These are phyloP conservation scores for Bambusicola thoracicus DNA, from an alignment of 2,113 vertebrate species.

Conservation along the genomic window DNA sequence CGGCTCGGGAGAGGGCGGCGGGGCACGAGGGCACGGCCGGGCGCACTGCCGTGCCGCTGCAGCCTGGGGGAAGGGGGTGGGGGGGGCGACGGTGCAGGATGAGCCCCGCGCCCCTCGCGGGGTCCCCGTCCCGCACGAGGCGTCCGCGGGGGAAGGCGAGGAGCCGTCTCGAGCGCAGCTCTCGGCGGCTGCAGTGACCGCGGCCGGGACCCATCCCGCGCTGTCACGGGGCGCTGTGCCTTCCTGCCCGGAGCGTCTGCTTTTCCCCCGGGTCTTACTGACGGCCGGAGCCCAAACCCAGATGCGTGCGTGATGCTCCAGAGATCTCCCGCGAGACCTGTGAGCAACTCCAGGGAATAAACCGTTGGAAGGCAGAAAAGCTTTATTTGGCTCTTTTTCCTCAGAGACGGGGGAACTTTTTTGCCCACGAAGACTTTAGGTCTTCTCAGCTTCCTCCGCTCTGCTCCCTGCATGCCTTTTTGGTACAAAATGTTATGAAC, in stretches of 20 bases:
- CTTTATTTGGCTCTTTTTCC: background rate
- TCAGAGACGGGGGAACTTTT: background rate
- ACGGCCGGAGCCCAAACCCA: background rate
- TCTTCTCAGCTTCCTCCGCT: background rate
- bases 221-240: background rate
- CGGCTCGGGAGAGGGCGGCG: background rate
- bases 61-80: no score
- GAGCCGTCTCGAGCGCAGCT: background rate
- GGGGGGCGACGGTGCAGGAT: no score
- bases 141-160: background rate
- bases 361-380: background rate
- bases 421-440: background rate
- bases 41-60: background rate
- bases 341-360: background rate
- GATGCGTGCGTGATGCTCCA: background rate
- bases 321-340: background rate
- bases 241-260: background rate
- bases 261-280: background rate
- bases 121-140: background rate
- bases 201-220: background rate
- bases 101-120: no score
- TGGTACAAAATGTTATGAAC: background rate
- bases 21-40: background rate
- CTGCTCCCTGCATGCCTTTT: background rate
- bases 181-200: accelerated